These are phyloP conservation scores for Eupeodes luniger DNA, from an alignment of 2,888 invertebrate species.

Conservation along the genomic window DNA sequence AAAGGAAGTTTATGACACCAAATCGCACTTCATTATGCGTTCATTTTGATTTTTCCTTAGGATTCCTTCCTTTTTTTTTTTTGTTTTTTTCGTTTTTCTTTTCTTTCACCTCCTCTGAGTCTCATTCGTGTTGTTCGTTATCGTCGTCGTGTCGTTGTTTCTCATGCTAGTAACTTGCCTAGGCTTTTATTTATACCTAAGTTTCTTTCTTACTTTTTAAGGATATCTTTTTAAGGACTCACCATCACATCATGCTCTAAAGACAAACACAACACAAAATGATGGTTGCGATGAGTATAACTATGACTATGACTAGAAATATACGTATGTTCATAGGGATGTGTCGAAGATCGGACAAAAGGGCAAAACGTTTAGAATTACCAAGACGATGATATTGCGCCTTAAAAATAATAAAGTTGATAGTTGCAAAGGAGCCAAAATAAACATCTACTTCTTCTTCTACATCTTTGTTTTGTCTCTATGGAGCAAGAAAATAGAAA, in stretches of 20 bases:
- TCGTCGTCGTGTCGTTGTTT: constrained; percentile 11
- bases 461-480: constrained; percentile 3
- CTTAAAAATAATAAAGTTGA: constrained; percentile 46
- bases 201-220: constrained; percentile 37
- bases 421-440: constrained; percentile 46
- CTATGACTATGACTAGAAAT: too few relatives aligned
- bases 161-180: constrained; percentile 58
- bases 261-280: constrained; percentile 58
- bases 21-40: constrained; percentile 76
- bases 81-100: constrained; percentile 73
- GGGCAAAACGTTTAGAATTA: constrained; percentile 65
- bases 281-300: constrained; percentile 22
- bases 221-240: constrained; percentile 60
- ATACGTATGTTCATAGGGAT: neutral
- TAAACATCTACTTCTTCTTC: constrained; percentile 27
- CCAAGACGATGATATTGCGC: constrained; percentile 59
- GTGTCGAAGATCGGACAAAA: constrained; percentile 54
- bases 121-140: constrained; percentile 75
- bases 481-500: neutral
- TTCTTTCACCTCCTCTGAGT: constrained; percentile 49
- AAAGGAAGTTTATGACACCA: constrained; percentile 75
- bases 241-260: constrained; percentile 54
- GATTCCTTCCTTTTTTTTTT: constrained; percentile 73
- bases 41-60: constrained; percentile 70
- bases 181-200: constrained; percentile 59